Conservation (phyloP, 1,140 invertebrate genomes). For the Drosophila busckii region DNA sequence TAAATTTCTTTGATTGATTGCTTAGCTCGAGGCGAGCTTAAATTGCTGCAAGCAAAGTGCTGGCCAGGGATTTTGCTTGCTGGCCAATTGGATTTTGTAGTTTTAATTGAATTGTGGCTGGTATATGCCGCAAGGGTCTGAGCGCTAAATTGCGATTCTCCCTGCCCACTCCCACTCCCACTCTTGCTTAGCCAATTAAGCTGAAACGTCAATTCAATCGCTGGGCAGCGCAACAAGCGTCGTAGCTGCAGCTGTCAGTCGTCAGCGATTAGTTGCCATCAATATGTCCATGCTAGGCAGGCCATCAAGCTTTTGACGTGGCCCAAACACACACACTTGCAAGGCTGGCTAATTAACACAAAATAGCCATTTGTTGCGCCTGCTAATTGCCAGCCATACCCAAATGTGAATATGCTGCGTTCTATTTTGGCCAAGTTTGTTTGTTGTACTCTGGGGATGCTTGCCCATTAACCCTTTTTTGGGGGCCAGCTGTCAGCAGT, state of each 20-base stretch:
- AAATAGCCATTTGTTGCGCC: slow-evolving; percentile 63
- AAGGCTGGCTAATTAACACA: slow-evolving; percentile 54
- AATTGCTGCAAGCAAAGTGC: neutral
- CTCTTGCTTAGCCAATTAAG: no score
- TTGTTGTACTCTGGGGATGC: slow-evolving; percentile 29
- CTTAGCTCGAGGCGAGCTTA: neutral
- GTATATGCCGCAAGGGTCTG: neutral
- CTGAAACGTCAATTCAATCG: slow-evolving; percentile 20
- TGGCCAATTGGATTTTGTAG: slow-evolving; percentile 11
- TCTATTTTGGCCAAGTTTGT: slow-evolving; percentile 13
- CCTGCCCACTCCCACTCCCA: slow-evolving; percentile 15
- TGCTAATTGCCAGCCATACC: slow-evolving; percentile 46
- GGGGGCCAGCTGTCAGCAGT: slow-evolving; percentile 50
- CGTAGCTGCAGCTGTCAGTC: slow-evolving; percentile 18
- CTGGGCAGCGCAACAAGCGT: slow-evolving; percentile 4
- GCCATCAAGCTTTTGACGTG: neutral
- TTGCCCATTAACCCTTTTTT: slow-evolving; percentile 59
- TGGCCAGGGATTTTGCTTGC: neutral
- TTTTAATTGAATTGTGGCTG: slow-evolving; percentile 32
- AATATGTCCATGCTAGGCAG: slow-evolving; percentile 16
- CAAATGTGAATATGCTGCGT: slow-evolving; percentile 1
- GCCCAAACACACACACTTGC: slow-evolving; percentile 2
- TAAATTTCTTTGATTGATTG: slow-evolving; percentile 53
- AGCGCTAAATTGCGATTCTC: slow-evolving; percentile 21
- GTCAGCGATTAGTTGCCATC: slow-evolving; percentile 43